Percentiles rank a stretch among this genome's conserved stretches.
phyloP scores from a whole-genome alignment of 2,797 vertebrate genomes.

The Pangasius krempfi region DNA sequence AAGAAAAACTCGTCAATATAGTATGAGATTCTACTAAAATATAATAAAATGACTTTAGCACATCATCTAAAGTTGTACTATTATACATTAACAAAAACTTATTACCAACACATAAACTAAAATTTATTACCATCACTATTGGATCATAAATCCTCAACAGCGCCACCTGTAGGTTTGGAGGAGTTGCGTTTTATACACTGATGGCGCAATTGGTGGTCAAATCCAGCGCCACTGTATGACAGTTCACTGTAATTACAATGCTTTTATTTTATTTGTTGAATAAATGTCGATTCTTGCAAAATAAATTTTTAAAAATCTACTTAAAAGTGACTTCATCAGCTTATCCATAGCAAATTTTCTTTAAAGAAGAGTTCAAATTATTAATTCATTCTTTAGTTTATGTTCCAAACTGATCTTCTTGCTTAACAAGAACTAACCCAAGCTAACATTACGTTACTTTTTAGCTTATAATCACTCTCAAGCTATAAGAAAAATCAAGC shows the following conservation, averaged over 20 bases:
- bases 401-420: not conserved
- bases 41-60: not conserved
- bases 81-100: not conserved
- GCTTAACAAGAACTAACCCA: not conserved
- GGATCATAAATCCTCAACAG: not conserved
- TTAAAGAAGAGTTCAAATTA: not conserved
- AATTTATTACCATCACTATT: not conserved
- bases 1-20: too few relatives aligned
- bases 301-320: not conserved
- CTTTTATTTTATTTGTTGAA: not conserved
- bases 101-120: not conserved
- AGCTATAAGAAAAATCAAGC: not conserved
- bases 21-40: not conserved
- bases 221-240: not conserved
- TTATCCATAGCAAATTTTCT: too few relatives aligned
- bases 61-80: not conserved
- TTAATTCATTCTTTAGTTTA: not conserved
- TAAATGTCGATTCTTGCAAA: not conserved
- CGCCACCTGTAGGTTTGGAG: slow-evolving; percentile 43
- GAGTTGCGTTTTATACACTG: not conserved
- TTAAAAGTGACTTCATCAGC: not conserved
- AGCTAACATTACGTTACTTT: not conserved
- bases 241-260: not conserved
- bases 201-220: not conserved
- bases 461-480: not conserved